Conservation (phyloP, 1,140 invertebrate genomes). For the Zophobas atratus region DNA sequence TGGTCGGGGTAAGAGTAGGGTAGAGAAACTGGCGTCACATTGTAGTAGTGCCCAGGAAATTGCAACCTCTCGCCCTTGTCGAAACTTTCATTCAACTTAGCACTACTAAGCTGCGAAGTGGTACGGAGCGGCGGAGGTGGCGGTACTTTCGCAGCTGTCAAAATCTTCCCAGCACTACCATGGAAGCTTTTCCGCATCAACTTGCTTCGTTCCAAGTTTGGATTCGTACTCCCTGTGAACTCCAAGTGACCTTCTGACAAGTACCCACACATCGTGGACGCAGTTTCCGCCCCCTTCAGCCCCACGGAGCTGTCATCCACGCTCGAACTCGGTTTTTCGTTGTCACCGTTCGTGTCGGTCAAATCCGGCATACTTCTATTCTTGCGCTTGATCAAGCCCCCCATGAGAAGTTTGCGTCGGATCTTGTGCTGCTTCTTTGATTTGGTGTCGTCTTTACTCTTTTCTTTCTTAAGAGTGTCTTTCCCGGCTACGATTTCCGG, state of each 20-base stretch:
- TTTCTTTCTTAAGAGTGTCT: constrained; percentile 73
- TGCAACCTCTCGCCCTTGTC: constrained; percentile 71
- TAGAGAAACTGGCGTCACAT: constrained; percentile 76
- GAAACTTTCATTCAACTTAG: constrained; percentile 77
- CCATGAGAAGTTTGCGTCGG: constrained; percentile 89
- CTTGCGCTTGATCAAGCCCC: constrained; percentile 88
- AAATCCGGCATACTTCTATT: constrained; percentile 94
- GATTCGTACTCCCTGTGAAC: constrained; percentile 80
- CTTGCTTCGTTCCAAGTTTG: constrained; percentile 88
- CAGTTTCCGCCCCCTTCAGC: constrained; percentile 70
- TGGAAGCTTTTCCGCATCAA: constrained; percentile 93
- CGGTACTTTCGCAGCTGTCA: constrained; percentile 87
- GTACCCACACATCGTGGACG: constrained; percentile 81
- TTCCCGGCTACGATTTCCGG: constrained; percentile 72
- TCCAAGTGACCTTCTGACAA: constrained; percentile 90
- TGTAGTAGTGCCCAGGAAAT: constrained; percentile 69
- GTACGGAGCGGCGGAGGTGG: constrained; percentile 89
- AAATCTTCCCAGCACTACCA: constrained; percentile 83
- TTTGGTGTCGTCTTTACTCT: constrained; percentile 77
- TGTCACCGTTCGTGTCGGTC: constrained; percentile 78
- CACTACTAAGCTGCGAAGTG: constrained; percentile 85
- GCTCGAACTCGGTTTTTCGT: constrained; percentile 71
- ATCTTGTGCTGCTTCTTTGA: constrained; percentile 94
- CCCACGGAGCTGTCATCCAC: constrained; percentile 84
- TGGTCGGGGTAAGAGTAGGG: constrained; percentile 69